Evolutionary conservation across 1,140 invertebrate genomes (phyloP).

Genomic region (Portunus trituberculatus): DNA sequence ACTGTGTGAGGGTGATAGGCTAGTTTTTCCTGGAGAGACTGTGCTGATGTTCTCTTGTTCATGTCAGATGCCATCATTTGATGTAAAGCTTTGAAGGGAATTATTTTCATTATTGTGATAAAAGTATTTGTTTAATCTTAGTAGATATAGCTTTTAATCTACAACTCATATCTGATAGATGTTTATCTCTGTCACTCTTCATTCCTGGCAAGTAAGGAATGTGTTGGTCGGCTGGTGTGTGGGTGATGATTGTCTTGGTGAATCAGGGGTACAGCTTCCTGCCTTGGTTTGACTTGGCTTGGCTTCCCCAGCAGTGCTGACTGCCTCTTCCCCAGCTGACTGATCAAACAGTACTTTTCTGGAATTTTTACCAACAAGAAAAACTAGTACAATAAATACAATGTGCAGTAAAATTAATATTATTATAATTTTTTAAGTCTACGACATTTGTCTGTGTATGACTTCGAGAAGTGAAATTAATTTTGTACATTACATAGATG

Average conservation of each 20-base stretch:
- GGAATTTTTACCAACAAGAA: neutral
- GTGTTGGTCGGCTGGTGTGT: neutral
- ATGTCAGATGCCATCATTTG: too few relatives aligned
- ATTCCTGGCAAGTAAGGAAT: neutral
- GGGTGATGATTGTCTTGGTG: neutral
- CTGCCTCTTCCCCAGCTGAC: neutral
- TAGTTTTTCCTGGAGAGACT: too few relatives aligned
- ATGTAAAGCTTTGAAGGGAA: neutral
- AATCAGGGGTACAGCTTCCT: neutral
- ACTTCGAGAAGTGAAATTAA: neutral
- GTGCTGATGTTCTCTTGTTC: too few relatives aligned
- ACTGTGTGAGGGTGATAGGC: too few relatives aligned
- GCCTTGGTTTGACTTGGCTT: neutral
- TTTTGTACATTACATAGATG: neutral
- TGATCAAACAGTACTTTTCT: neutral
- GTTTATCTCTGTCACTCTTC: neutral
- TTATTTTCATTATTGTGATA: slow-evolving; percentile 16
- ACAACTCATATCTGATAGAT: neutral
- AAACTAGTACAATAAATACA: neutral
- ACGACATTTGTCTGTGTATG: neutral
- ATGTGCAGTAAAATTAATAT: neutral
- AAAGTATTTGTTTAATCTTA: neutral
- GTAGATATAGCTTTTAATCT: neutral
- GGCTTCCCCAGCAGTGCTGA: neutral
- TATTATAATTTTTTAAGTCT: neutral